phyloP scores from a whole-genome alignment of 2,113 vertebrate genomes.

The Ibidorhyncha struthersii region DNA sequence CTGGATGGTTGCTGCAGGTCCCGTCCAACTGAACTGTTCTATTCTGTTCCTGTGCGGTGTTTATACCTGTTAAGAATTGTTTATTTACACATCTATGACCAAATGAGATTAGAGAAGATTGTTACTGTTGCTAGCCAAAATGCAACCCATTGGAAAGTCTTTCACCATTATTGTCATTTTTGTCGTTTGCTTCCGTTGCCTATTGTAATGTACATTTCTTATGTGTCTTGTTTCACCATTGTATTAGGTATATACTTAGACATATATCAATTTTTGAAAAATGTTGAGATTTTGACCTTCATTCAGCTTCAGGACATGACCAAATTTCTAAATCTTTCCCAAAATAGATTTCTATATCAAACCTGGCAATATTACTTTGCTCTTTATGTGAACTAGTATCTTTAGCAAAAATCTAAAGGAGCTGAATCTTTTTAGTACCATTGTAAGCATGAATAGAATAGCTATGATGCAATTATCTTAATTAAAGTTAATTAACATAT shows the following conservation, averaged over 20 bases:
- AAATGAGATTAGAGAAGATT: not conserved
- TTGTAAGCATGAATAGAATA: conserved; percentile 19
- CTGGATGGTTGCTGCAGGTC: not conserved
- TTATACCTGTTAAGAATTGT: not conserved
- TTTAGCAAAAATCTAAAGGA: not conserved
- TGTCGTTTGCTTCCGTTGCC: not conserved
- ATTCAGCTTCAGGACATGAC: not conserved
- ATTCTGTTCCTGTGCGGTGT: not conserved
- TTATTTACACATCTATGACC: not conserved
- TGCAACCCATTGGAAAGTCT: not conserved
- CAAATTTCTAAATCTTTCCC: not conserved
- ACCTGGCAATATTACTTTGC: not conserved
- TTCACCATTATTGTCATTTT: not conserved
- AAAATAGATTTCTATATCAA: not conserved
- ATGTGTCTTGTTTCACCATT: not conserved
- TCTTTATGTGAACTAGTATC: not conserved
- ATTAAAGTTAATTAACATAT: conserved; percentile 41
- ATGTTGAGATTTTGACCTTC: not conserved
- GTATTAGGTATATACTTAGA: not conserved
- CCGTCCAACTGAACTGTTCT: not conserved
- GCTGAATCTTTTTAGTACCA: not conserved
- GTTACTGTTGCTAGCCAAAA: not conserved
- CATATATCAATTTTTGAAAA: not conserved
- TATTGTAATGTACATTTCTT: not conserved
- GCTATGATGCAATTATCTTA: not conserved